Percentiles rank a stretch among this genome's conserved stretches.
Conservation (phyloP, 2,797 vertebrate species). For the Sarcophilus harrisii region DNA sequence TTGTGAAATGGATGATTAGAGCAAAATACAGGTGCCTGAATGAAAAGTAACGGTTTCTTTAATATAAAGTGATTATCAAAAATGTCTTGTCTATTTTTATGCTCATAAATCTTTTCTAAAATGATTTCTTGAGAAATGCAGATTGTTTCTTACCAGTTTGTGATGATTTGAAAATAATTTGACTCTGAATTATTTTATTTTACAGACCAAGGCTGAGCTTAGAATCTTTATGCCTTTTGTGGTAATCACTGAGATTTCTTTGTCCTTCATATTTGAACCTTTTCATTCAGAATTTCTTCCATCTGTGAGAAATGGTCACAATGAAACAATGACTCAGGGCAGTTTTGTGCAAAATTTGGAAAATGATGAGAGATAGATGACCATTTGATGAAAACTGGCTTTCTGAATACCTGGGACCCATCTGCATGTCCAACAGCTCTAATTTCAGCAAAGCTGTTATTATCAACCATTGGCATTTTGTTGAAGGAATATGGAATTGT, state of each 20-base stretch:
- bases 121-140: neutral
- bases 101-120: neutral
- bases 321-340: neutral
- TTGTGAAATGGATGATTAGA: slow-evolving; percentile 49
- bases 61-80: neutral
- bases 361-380: neutral
- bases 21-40: neutral
- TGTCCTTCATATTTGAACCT: neutral
- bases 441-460: neutral
- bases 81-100: neutral
- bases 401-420: neutral
- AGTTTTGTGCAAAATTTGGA: neutral
- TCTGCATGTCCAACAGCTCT: neutral
- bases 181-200: neutral
- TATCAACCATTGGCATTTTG: neutral
- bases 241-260: neutral
- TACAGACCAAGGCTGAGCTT: neutral
- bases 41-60: neutral
- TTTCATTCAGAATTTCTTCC: neutral
- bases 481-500: neutral
- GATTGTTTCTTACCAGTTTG: neutral
- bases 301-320: neutral
- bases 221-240: neutral
- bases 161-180: neutral
- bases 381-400: neutral